Evolutionary conservation across 2,888 invertebrate genomes (phyloP), one percentile per base, ranked within the genome.

Genomic region (Synergus gifuensis): DNA sequence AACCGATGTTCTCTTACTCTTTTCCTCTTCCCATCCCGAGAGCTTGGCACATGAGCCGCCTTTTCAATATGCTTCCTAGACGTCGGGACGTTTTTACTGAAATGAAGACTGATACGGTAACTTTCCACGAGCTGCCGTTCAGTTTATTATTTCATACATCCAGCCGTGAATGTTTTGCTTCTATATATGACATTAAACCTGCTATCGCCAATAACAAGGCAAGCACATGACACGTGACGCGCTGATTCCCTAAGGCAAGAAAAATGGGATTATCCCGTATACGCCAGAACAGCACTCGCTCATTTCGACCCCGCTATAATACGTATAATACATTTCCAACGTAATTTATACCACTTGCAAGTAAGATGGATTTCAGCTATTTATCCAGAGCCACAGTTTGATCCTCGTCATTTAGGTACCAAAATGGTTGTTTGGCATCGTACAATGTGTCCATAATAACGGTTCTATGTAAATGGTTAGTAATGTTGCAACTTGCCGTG

Each of bases 21-120:
- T 79, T 44, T 18, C 69, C 49, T 60, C 58, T 2, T 64, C 67
- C 63, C 77, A 63, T 64, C 66, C 81, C 79, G 54, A 77, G 79
- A 64, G 44, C 36, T 36, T 76, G 42, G 49, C 42, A 58, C 58
- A 78, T 76, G 73, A 83, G 80, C 79, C 76, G 77, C 49, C 76
- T 83, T 86, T 87, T 82, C 83, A 85, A 85, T 86, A 86, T 82
- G 82, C 81, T 49, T 73, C 73, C 76, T 67, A 60, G 73, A 78
- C 77, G 76, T 69, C 79, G 79, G 60, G 60, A 77, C 73, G 28
- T 73, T 73, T 73, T 73, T 73, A n/a, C 73, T 73, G 76, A 86
- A 87, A 87, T 86, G 87, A 88, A 88, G 86, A 87, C 84, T 85
- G 86, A 87, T 87, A 86, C 79, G 80, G 76, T 78, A 80, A 83